Conservation (phyloP, 2,113 vertebrate species). For the Girardinichthys multiradiatus region DNA sequence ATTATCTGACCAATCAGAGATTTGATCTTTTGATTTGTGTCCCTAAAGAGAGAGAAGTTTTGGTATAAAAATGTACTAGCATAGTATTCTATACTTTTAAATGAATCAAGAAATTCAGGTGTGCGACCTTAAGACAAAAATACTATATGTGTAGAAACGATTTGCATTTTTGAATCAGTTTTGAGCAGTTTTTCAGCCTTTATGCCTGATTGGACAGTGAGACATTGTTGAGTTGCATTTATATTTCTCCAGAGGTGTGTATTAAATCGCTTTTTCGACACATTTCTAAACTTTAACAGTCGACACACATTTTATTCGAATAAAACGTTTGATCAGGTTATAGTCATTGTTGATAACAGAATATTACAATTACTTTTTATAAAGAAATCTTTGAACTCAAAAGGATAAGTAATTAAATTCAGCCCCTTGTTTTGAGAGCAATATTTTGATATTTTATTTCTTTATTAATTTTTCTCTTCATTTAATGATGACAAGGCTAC, state of each 20-base stretch:
- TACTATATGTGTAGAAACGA: neutral
- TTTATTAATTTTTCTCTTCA: neutral
- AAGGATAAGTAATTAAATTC: too few species aligned
- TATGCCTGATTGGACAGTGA: neutral
- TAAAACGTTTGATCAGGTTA: too few species aligned
- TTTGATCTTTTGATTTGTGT: neutral
- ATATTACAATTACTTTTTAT: too few species aligned
- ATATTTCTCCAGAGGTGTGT: too few species aligned
- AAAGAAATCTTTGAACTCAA: too few species aligned
- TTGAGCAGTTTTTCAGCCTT: neutral
- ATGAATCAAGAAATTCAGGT: neutral
- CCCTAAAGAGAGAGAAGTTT: neutral
- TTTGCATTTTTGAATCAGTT: too few species aligned
- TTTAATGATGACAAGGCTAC: neutral
- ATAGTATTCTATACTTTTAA: neutral
- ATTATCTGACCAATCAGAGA: conserved; percentile 12
- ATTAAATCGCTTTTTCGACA: too few species aligned
- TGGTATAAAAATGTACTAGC: neutral
- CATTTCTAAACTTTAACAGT: too few species aligned
- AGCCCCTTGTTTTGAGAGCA: neutral
- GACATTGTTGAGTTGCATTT: neutral
- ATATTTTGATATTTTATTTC: neutral
- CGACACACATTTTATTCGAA: too few species aligned
- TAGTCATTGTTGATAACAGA: too few species aligned
- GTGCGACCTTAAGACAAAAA: neutral